A percentile compares a stretch with the other conserved stretches of the same genome.
phyloP scores from a whole-genome alignment of 2,888 invertebrate species.

The Criorhina ranunculi region DNA sequence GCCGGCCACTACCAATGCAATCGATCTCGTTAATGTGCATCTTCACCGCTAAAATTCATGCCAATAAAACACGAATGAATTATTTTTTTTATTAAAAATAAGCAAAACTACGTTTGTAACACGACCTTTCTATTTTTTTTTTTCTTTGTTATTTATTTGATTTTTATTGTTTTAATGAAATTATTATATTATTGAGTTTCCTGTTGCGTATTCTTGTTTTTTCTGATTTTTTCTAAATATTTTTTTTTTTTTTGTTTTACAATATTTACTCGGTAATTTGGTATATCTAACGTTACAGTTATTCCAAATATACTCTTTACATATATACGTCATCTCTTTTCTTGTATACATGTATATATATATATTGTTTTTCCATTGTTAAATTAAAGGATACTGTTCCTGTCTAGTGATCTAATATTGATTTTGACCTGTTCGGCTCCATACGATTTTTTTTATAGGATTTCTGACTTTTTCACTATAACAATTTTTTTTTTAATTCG shows the following conservation, averaged over 20 bases:
- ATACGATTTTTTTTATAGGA: constrained; percentile 45
- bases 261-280: constrained; percentile 69
- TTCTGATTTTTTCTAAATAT: constrained; percentile 58
- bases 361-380: constrained; percentile 63
- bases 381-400: constrained; percentile 68
- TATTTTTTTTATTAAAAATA: constrained; percentile 84
- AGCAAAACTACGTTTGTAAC: constrained; percentile 84
- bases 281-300: constrained; percentile 73
- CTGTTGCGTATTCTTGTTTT: constrained; percentile 57
- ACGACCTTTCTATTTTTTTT: constrained; percentile 82
- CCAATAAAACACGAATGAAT: constrained; percentile 52
- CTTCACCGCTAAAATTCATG: not conserved
- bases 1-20: too few species aligned
- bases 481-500: constrained; percentile 37
- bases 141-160: constrained; percentile 77
- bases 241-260: constrained; percentile 59
- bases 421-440: constrained; percentile 71
- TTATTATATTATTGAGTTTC: constrained; percentile 57
- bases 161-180: constrained; percentile 68
- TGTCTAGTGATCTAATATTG: constrained; percentile 73
- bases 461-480: constrained; percentile 42
- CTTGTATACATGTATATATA: constrained; percentile 57
- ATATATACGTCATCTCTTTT: constrained; percentile 67
- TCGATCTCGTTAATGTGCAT: too few species aligned
- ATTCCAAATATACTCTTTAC: constrained; percentile 67